Evolutionary conservation across 1,140 invertebrate genomes (phyloP).

Genomic region (Aphis gossypii): DNA sequence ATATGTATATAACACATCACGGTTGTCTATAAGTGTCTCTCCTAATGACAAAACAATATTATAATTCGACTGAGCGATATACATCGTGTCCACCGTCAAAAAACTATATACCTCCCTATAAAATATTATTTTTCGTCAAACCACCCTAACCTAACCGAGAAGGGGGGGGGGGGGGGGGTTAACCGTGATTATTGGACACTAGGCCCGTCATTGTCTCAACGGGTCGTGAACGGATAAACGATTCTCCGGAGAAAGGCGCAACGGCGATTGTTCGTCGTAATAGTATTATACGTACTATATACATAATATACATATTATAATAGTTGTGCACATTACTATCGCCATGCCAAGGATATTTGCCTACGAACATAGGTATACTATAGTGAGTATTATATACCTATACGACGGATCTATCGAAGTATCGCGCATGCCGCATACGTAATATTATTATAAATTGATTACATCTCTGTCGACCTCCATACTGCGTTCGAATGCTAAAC

Average conservation of each 20-base stretch:
- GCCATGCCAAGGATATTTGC: background rate
- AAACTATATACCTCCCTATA: no score
- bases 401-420: background rate
- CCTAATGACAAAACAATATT: background rate
- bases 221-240: background rate
- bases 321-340: background rate
- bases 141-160: no score
- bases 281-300: background rate
- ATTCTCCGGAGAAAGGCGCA: background rate
- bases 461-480: constrained; percentile 36
- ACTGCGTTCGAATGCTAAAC: background rate
- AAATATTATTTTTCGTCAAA: no score
- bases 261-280: background rate
- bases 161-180: no score
- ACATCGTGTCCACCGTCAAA: background rate
- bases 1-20: background rate
- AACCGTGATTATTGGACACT: background rate
- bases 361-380: background rate
- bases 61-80: background rate
- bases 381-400: background rate
- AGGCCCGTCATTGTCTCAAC: background rate
- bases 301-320: background rate
- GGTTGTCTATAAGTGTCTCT: background rate
- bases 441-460: constrained; percentile 43
- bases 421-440: background rate